Evolutionary conservation across 1,140 invertebrate genomes (phyloP), one percentile per base, ranked within the genome.

Genomic region (Aphis craccivora): DNA sequence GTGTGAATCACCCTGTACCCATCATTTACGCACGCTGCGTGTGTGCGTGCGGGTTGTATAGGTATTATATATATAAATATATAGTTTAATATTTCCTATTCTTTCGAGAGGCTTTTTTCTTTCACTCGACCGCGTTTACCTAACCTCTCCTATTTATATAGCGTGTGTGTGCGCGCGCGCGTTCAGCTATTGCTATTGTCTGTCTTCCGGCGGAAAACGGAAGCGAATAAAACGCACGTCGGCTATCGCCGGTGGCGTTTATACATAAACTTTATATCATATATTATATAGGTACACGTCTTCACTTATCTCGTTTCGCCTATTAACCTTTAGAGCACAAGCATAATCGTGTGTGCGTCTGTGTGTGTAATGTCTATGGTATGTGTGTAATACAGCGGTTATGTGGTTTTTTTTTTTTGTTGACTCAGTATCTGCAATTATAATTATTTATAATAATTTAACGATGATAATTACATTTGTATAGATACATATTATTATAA

Each of bases 161-260:
- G n/a, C 14, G 4, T 18, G 60, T n/a, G 4, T 76, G 4, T n/a
- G n/a, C 20, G 55, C 23, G 60, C n/a, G 60, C 60, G n/a, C 11
- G 87, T n/a, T 6, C 11, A 25, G 83, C n/a, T 35, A 43, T 30
- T 23, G 53, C 89, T 55, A 90, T 90, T 90, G 89, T 90, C 14
- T 4, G 89, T 90, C 89, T 90, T 90, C 89, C 89, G 89, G 89
- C 55, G 89, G 89, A 90, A 90, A 90, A 90, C 89, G 89, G 89
- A 90, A 90, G 89, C 89, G 89, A 67, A 90, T 67, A 90, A 90
- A 90, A 90, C 88, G 51, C 51, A 60, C 88, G 30, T 40, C 86
- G 86, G 22, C 45, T n/a, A 48, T 35, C 86, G 35, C 45, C 45
- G 48, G 22, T 23, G 81, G 8, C 20, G 86, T 55, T 20, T 37